Evolutionary conservation across 1,140 invertebrate species (phyloP), one percentile per base, ranked within the genome.

Genomic region (Caenorhabditis inopinata): DNA sequence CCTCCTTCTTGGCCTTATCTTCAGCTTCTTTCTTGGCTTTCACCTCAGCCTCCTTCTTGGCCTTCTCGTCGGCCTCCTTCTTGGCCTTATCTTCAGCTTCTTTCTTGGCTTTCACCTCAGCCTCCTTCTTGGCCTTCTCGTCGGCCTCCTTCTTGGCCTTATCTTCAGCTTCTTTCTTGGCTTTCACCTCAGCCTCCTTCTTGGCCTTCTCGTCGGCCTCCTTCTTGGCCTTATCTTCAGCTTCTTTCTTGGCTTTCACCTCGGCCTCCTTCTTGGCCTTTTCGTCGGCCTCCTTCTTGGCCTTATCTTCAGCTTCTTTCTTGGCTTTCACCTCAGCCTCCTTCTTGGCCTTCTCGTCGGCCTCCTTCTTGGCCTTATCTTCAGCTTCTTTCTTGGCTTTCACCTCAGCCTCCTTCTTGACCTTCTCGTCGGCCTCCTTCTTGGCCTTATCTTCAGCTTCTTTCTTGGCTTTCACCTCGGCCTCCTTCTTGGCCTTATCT

Each of bases 101-200:
- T n/a, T n/a, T n/a, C n/a, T n/a, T n/a, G n/a, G 35, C 38, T 23
- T 79, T 79, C 14, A 0, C 14, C 6, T 51, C 78, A 16, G 29
- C 35, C 21, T 74, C 51, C 35, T 78, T 58, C 32, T 78, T 53
- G 4, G 27, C 18, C 23, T 78, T 78, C 0, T 38, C 49, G 11
- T 68, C 58, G 12, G 29, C 32, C 14, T 78, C 76, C 48, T 42
- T 38, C 35, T 78, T 78, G 21, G 32, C 18, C 35, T 78, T 78
- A 2, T 2, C 58, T 1, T 68, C 58, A 38, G 32, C 32, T 2
- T 78, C 76, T 32, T 42, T 23, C 35, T 78, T 62, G 11, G 32
- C 35, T 47, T 78, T 78, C 1, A 11, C 76, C 1, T 51, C 76
- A 32, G 16, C 16, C 6, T 78, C 76, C 48, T 25, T 53, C 42